Conservation (phyloP, 2,797 vertebrate species). For the Columba guinea region DNA sequence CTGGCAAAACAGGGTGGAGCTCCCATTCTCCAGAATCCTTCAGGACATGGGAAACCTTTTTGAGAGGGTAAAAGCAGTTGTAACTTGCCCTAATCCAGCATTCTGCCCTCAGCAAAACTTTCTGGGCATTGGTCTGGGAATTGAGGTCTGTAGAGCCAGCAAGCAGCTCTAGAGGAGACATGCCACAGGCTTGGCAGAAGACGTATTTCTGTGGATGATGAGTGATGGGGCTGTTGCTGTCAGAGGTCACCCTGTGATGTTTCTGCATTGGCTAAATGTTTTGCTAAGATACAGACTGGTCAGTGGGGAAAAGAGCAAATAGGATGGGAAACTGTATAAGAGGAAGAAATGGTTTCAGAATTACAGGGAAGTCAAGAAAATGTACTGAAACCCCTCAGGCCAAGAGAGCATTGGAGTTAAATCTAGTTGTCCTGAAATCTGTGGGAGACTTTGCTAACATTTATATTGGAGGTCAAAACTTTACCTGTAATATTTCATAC, state of each 20-base stretch:
- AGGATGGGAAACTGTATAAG: not conserved
- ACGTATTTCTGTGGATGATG: not conserved
- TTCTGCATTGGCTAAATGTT: not conserved
- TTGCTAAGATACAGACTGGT: not conserved
- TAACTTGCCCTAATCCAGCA: not conserved
- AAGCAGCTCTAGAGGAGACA: not conserved
- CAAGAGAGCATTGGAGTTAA: not conserved
- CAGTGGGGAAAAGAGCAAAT: not conserved
- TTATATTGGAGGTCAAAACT: not conserved
- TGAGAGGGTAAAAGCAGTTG: not conserved
- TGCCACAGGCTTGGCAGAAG: not conserved
- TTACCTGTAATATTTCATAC: not conserved
- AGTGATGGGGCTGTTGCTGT: not conserved
- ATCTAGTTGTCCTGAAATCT: not conserved
- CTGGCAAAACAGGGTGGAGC: not conserved
- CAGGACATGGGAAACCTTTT: not conserved
- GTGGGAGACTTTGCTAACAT: not conserved
- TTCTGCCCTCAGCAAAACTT: not conserved
- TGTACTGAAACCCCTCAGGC: not conserved
- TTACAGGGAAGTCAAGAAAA: not conserved
- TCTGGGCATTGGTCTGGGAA: not conserved
- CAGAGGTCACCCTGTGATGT: not conserved
- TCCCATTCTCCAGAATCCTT: not conserved
- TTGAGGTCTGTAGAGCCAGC: accelerated
- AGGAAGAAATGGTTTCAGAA: not conserved